These are phyloP conservation scores for Heteromurus nitidus DNA, from an alignment of 2,888 invertebrate genomes.

Conservation along the genomic window DNA sequence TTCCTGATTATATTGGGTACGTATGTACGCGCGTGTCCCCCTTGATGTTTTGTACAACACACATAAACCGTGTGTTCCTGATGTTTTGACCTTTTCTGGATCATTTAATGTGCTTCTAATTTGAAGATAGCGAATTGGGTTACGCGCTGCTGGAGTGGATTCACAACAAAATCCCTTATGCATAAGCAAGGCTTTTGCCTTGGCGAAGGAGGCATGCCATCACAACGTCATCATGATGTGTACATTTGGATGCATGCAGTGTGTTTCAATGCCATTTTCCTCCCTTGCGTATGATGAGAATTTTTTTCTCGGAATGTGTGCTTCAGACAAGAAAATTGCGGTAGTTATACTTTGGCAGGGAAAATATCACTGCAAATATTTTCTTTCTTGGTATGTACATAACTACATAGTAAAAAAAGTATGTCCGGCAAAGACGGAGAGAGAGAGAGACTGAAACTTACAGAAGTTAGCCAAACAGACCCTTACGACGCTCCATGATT, in stretches of 20 bases:
- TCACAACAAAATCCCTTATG: too few relatives aligned
- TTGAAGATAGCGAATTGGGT: conserved; percentile 23
- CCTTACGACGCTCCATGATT: conserved; percentile 55
- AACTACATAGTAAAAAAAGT: neutral
- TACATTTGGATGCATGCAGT: conserved; percentile 1
- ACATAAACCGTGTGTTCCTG: conserved; percentile 23
- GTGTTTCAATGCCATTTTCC: neutral
- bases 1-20: conserved; percentile 6
- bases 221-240: conserved; percentile 3
- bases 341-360: neutral
- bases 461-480: conserved; percentile 58
- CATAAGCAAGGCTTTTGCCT: too few relatives aligned
- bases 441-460: conserved; percentile 37
- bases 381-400: too few relatives aligned
- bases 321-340: neutral
- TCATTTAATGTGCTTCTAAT: conserved; percentile 49
- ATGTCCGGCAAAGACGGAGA: neutral
- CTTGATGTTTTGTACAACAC: conserved; percentile 14
- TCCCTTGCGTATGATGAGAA: neutral
- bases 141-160: conserved; percentile 19
- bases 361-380: neutral
- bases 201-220: neutral
- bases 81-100: conserved; percentile 56
- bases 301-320: too few relatives aligned
- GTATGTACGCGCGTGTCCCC: too few relatives aligned